These are phyloP conservation scores for Zygogramma bicolorata DNA, from an alignment of 2,888 invertebrate species.

Conservation along the genomic window DNA sequence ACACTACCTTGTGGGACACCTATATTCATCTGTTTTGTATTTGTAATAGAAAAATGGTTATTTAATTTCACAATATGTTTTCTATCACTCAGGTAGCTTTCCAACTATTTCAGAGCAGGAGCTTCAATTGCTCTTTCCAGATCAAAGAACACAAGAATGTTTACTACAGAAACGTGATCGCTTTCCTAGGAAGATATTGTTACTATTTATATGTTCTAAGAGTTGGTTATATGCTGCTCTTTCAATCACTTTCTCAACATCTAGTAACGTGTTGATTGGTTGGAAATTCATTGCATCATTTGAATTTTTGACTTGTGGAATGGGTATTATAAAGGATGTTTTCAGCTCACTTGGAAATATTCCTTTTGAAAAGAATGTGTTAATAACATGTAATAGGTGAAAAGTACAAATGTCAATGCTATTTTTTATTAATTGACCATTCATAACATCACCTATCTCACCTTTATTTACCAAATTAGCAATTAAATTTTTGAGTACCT, in stretches of 20 bases:
- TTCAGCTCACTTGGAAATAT: neutral
- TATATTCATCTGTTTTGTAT: neutral
- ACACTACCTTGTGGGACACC: neutral
- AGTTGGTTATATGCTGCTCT: constrained; percentile 1
- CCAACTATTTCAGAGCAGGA: neutral
- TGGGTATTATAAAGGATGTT: neutral
- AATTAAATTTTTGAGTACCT: no score
- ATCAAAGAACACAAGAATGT: neutral
- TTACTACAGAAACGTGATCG: neutral
- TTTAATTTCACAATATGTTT: neutral
- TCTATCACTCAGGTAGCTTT: neutral
- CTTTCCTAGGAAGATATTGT: neutral
- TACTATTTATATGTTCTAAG: neutral
- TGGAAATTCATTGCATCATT: no score
- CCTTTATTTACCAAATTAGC: no score
- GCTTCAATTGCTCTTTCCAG: neutral
- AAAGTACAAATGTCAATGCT: no score
- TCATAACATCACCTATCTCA: no score
- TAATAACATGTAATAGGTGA: no score
- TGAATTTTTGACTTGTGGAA: neutral
- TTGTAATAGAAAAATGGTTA: neutral
- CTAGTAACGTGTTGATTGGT: no score
- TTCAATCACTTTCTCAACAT: neutral
- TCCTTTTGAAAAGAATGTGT: neutral
- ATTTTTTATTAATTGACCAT: no score